Percentiles rank a stretch among this genome's conserved stretches.
phyloP scores from a whole-genome alignment of 2,113 vertebrate genomes.

The Catharus minimus region DNA sequence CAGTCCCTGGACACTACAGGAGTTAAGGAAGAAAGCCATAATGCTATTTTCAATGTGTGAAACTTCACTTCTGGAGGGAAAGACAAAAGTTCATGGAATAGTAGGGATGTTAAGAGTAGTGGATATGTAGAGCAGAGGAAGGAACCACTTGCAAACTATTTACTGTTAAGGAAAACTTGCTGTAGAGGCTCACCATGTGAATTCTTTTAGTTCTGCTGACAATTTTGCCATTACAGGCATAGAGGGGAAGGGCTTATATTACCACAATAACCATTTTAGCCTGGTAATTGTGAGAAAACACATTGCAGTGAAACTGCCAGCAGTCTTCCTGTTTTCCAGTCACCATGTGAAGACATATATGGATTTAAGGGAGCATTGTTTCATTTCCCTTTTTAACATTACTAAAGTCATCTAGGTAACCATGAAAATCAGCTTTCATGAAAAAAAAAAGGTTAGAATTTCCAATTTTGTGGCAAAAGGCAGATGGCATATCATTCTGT shows the following conservation, averaged over 20 bases:
- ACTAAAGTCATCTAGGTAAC: not conserved
- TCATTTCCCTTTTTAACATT: not conserved
- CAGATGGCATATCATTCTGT: not conserved
- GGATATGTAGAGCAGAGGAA: not conserved
- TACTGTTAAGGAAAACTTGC: not conserved
- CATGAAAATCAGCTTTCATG: not conserved
- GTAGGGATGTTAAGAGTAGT: not conserved
- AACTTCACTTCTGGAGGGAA: not conserved
- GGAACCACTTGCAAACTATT: not conserved
- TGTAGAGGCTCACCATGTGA: not conserved
- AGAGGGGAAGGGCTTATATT: not conserved
- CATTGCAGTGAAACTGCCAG: not conserved
- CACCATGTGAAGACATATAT: not conserved
- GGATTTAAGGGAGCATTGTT: not conserved
- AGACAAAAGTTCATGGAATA: not conserved
- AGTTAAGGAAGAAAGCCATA: not conserved
- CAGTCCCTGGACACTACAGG: not conserved
- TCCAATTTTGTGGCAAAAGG: not conserved
- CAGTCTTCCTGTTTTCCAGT: not conserved
- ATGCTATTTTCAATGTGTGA: not conserved
- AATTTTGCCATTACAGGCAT: not conserved
- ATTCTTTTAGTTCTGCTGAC: not conserved
- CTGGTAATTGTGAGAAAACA: not conserved
- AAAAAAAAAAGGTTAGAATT: not conserved
- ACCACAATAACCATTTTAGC: not conserved